Base-by-base conservation (phyloP, 2,888 invertebrate genomes). In the Hartigia nigra region DNA sequence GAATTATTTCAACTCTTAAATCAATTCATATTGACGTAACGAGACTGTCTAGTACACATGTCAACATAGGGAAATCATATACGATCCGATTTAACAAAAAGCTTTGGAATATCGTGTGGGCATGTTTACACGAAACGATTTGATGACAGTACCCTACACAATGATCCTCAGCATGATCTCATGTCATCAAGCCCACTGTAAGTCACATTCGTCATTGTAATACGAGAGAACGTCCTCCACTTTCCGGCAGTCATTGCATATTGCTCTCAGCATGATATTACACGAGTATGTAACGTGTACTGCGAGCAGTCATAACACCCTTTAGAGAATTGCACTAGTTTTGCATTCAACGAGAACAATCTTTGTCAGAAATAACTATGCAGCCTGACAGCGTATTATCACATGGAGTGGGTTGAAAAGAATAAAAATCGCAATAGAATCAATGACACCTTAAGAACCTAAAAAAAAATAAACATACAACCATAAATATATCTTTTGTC, bases 341-440 rank as follows among this genome's bases (percentile, higher is more conserved):
- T 55, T 55, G 55, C 55, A 55, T 55, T 23, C 1, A 55, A 23
- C 55, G 77, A 79, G 77, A 77, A 79, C 72, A 31, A 77, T 69
- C 79, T 77, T 75, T 75, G 74, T 77, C 77, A 77, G 75, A 14
- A 55, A 72, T 79, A 79, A 79, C 75, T 77, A 77, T 79, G 77
- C 75, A 70, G 75, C 55, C 75, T 72, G 77, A 77, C 77, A 77
- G 77, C 69, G 55, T 78, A 75, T 74, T 79, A 78, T 78, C 78
- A 39, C 74, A 12, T 34, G 74, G 23, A 70, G 77, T 79, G 77
- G 79, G 79, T 69, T 55, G 55, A 23, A 23, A 9, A 55, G 55
- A 23, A 55, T 55, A 23, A 55, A 55, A 55, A 9, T 55, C 23
- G 23, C 55, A 55, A 55, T 55, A 55, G 55, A 9, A 55, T 1